A percentile compares a stretch with the other conserved stretches of the same genome.
Conservation (phyloP, 2,888 invertebrate species). For the Ectemnius continuus region DNA sequence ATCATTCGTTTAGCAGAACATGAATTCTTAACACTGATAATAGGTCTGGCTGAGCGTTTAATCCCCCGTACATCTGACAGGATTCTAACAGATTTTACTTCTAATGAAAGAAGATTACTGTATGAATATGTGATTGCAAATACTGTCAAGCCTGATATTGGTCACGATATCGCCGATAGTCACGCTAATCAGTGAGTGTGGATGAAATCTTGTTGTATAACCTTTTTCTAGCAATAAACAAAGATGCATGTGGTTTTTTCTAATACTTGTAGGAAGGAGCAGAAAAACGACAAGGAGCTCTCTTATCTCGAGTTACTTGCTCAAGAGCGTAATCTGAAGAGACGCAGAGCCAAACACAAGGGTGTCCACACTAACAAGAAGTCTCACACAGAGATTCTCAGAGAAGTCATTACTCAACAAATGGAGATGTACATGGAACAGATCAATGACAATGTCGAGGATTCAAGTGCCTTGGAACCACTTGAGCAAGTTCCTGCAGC, state of each 20-base stretch:
- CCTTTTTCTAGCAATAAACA: no score
- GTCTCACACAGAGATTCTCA: slow-evolving; percentile 72
- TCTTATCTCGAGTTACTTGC: slow-evolving; percentile 70
- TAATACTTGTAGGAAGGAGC: slow-evolving; percentile 33
- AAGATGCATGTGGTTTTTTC: no score
- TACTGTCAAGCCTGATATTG: slow-evolving; percentile 70
- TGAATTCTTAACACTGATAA: slow-evolving; percentile 64
- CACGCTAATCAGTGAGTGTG: slow-evolving; percentile 64
- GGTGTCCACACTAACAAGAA: slow-evolving; percentile 76
- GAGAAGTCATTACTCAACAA: slow-evolving; percentile 75
- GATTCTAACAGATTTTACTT: slow-evolving; percentile 74
- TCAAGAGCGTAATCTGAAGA: slow-evolving; percentile 73
- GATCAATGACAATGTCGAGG: slow-evolving; percentile 39
- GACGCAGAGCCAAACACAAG: slow-evolving; percentile 72
- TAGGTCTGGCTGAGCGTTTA: slow-evolving; percentile 72
- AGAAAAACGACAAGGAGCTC: slow-evolving; percentile 51
- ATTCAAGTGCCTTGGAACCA: neutral
- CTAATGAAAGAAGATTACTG: slow-evolving; percentile 73
- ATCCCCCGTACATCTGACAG: slow-evolving; percentile 76
- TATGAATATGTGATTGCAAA: slow-evolving; percentile 75
- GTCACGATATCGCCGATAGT: slow-evolving; percentile 69
- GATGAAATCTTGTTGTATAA: no score
- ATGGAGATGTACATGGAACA: slow-evolving; percentile 74
- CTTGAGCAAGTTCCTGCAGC: neutral
- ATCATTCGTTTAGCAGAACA: slow-evolving; percentile 18